These are phyloP conservation scores for Halcyon badia DNA, from an alignment of 2,797 vertebrate genomes.

Conservation along the genomic window DNA sequence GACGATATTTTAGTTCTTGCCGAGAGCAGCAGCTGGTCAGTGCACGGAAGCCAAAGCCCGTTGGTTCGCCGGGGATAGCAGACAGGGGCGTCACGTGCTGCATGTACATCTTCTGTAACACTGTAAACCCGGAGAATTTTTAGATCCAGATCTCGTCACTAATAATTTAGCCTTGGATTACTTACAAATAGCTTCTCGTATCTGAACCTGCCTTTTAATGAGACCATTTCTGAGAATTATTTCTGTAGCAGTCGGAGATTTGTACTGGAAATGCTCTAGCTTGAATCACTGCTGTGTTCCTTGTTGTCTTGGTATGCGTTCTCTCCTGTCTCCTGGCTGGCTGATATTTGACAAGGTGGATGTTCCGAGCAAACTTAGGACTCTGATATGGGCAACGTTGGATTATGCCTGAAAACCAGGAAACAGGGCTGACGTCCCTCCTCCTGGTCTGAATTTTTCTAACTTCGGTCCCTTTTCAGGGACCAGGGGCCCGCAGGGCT, in stretches of 20 bases:
- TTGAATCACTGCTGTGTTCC: not conserved
- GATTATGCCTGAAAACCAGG: not conserved
- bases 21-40: conserved; percentile 15
- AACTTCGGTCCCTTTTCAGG: not conserved
- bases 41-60: not conserved
- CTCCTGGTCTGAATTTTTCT: not conserved
- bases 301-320: not conserved
- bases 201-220: not conserved
- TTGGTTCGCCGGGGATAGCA: rapidly evolving
- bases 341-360: not conserved
- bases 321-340: not conserved
- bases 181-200: not conserved
- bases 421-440: rapidly evolving
- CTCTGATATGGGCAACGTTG: rapidly evolving
- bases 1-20: not conserved
- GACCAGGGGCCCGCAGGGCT: not conserved
- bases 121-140: not conserved
- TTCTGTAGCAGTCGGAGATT: not conserved
- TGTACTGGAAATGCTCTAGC: not conserved
- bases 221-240: not conserved
- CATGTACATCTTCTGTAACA: rapidly evolving
- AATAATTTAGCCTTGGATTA: not conserved
- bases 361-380: not conserved
- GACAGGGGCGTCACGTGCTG: not conserved
- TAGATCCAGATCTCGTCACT: not conserved